Conservation (phyloP, 1,140 invertebrate species). For the Pseudomyrmex gracilis region DNA sequence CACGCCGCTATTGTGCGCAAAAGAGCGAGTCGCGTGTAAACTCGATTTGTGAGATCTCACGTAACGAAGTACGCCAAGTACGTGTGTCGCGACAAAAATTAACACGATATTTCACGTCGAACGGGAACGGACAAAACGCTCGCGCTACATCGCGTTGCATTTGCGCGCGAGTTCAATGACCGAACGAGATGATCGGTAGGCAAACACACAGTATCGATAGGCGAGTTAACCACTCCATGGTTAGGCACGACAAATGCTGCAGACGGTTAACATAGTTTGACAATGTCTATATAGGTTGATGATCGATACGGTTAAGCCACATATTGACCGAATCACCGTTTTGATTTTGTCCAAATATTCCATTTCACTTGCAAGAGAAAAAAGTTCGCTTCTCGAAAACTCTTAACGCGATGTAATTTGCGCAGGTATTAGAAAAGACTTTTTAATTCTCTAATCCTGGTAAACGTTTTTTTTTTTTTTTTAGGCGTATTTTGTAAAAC, state of each 20-base stretch:
- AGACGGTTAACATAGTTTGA: slow-evolving; percentile 34
- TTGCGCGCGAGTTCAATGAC: slow-evolving; percentile 8
- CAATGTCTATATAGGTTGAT: slow-evolving; percentile 32
- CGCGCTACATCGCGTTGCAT: too few species aligned
- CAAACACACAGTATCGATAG: slow-evolving; percentile 49
- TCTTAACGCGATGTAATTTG: neutral
- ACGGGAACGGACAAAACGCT: neutral
- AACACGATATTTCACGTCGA: slow-evolving; percentile 26
- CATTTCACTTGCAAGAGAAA: neutral
- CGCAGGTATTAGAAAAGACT: too few species aligned
- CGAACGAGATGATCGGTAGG: slow-evolving; percentile 26
- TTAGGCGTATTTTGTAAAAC: too few species aligned
- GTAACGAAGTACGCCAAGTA: neutral
- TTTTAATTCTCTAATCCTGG: too few species aligned
- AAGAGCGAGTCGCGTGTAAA: neutral
- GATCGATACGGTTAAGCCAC: slow-evolving; percentile 15
- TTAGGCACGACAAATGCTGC: slow-evolving; percentile 27
- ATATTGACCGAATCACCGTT: neutral
- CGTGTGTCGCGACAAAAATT: slow-evolving; percentile 23
- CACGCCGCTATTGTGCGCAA: neutral
- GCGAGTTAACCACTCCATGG: slow-evolving; percentile 12
- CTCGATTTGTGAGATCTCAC: slow-evolving; percentile 27
- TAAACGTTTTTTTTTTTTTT: too few species aligned
- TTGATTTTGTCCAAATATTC: slow-evolving; percentile 4
- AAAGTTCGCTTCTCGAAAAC: neutral